These are phyloP conservation scores for Triops longicaudatus DNA, from an alignment of 1,140 invertebrate genomes.

Conservation along the genomic window DNA sequence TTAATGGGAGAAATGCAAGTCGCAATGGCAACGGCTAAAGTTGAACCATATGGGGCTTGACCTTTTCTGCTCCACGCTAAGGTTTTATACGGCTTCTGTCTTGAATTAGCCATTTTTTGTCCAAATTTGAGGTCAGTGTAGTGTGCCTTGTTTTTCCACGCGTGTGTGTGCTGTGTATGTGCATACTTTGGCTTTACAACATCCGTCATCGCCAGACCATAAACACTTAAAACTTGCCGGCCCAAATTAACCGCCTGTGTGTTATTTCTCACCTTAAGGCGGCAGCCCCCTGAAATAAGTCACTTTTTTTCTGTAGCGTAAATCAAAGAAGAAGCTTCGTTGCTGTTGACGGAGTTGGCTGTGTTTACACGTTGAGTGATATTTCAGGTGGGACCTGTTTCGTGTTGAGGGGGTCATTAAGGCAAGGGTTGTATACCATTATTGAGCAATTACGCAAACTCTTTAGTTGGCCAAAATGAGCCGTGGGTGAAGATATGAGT, in stretches of 20 bases:
- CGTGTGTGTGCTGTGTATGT: constrained; percentile 6
- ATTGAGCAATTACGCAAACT: too few relatives aligned
- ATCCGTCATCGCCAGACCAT: constrained; percentile 14
- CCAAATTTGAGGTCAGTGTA: neutral
- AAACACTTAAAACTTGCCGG: neutral
- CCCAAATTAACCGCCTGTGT: neutral
- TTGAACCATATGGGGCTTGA: neutral
- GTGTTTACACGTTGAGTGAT: neutral
- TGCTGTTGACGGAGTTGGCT: neutral
- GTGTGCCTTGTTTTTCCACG: neutral
- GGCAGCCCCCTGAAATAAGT: neutral
- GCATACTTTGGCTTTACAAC: constrained; percentile 15
- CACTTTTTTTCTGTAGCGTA: neutral
- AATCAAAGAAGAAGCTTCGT: neutral
- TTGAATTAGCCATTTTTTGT: constrained; percentile 16
- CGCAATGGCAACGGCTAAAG: neutral
- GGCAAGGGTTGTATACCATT: too few relatives aligned
- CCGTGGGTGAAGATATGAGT: neutral
- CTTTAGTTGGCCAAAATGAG: too few relatives aligned
- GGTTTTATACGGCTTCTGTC: neutral
- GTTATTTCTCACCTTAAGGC: constrained; percentile 11
- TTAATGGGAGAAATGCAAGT: constrained; percentile 5
- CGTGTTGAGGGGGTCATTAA: too few relatives aligned
- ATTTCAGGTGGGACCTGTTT: neutral
- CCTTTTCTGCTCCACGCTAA: neutral